phyloP scores from a whole-genome alignment of 2,797 vertebrate species.

The Anisognathus igniventris region DNA sequence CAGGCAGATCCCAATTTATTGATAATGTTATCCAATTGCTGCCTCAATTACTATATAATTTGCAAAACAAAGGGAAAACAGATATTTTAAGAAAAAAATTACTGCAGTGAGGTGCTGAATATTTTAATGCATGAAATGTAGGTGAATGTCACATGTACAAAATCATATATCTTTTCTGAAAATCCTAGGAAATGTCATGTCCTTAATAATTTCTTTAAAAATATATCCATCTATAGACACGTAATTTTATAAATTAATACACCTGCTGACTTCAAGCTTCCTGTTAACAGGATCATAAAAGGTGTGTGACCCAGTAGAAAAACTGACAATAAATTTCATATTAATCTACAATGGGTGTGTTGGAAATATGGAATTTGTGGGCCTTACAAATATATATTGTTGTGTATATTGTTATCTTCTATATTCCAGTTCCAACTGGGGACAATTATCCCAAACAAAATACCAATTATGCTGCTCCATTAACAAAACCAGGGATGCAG shows the following conservation, averaged over 20 bases:
- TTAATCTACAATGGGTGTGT: not conserved
- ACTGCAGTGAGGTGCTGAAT: not conserved
- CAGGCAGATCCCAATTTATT: not conserved
- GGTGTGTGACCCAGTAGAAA: not conserved
- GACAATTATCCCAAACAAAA: not conserved
- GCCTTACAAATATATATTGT: not conserved
- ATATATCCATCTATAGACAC: not conserved
- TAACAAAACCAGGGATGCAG: not conserved
- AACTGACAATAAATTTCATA: not conserved
- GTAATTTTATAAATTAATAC: not conserved
- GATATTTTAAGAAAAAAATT: not conserved
- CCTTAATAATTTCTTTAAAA: not conserved
- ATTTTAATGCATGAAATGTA: not conserved
- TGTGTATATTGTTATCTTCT: not conserved
- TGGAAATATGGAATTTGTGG: not conserved
- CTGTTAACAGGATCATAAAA: not conserved
- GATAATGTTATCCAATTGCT: not conserved
- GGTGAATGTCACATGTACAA: not conserved
- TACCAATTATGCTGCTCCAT: accelerated
- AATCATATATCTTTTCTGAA: not conserved
- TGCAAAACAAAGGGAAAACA: not conserved
- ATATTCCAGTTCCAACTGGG: not conserved
- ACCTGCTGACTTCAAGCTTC: not conserved
- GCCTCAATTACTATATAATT: not conserved
- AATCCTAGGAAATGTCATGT: not conserved